A percentile compares a stretch with the other conserved stretches of the same genome.
Evolutionary conservation across 2,113 vertebrate genomes (phyloP).

Genomic region (Gymnobelideus leadbeateri): DNA sequence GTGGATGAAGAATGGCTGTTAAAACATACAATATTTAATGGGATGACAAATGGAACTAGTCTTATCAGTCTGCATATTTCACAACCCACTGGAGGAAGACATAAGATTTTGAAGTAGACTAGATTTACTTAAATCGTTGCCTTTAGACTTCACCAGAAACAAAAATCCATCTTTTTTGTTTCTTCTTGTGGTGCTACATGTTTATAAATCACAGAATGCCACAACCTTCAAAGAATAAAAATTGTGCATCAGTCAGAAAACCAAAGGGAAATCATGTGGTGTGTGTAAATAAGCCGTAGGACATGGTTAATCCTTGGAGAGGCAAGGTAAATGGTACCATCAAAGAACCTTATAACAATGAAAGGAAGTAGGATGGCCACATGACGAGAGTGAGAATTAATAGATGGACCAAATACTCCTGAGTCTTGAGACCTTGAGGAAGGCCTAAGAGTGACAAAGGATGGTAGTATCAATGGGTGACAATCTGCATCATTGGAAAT

Average conservation of each 20-base stretch:
- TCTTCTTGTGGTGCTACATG: background rate
- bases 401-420: background rate
- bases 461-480: background rate
- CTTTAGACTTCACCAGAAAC: background rate
- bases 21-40: background rate
- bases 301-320: background rate
- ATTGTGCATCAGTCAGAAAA: background rate
- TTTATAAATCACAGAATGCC: background rate
- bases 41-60: background rate
- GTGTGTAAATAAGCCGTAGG: background rate
- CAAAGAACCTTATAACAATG: background rate
- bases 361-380: background rate
- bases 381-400: background rate
- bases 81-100: background rate
- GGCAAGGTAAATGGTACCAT: background rate
- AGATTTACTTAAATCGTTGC: background rate
- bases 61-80: background rate
- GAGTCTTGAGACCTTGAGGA: background rate
- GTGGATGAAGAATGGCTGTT: background rate
- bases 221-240: background rate
- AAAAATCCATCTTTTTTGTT: background rate
- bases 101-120: background rate
- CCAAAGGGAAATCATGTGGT: background rate
- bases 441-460: background rate
- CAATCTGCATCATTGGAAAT: background rate